A percentile compares a stretch with the other conserved stretches of the same genome.
Conservation (phyloP, 2,888 invertebrate genomes). For the Nomada goodeniana region DNA sequence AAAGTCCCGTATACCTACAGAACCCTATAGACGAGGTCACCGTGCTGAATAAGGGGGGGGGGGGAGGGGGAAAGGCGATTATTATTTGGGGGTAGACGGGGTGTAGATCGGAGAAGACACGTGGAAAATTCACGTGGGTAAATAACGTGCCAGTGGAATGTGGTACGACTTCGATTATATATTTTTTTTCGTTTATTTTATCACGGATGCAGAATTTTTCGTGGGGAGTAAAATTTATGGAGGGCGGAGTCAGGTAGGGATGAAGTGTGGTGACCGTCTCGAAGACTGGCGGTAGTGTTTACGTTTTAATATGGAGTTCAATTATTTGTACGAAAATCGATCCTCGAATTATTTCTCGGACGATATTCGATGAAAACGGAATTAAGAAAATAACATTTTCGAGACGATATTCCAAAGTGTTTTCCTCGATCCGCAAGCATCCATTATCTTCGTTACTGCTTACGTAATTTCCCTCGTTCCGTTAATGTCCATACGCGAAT, state of each 20-base stretch:
- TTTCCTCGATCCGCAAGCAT: too few relatives aligned
- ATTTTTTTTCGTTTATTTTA: neutral
- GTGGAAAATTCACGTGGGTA: constrained; percentile 56
- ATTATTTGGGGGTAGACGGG: constrained; percentile 49
- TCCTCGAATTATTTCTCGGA: too few relatives aligned
- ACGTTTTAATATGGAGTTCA: too few relatives aligned
- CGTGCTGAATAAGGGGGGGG: constrained; percentile 53
- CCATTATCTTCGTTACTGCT: too few relatives aligned
- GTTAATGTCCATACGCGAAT: too few relatives aligned
- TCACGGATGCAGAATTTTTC: neutral
- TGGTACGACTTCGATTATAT: neutral
- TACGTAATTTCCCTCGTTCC: too few relatives aligned
- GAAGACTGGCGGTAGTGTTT: neutral
- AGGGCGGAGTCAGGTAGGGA: neutral
- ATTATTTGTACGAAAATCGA: too few relatives aligned
- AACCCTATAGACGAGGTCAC: constrained; percentile 63
- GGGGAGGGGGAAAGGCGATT: constrained; percentile 57
- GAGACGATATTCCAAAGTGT: too few relatives aligned
- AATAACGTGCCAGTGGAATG: neutral
- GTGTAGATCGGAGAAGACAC: neutral
- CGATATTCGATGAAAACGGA: too few relatives aligned
- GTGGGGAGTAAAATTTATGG: neutral
- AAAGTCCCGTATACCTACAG: constrained; percentile 54
- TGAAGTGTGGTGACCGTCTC: neutral
- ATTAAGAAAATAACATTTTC: too few relatives aligned